Evolutionary conservation across 2,888 invertebrate species (phyloP), one percentile per base, ranked within the genome.

Genomic region (Eulithis prunata): DNA sequence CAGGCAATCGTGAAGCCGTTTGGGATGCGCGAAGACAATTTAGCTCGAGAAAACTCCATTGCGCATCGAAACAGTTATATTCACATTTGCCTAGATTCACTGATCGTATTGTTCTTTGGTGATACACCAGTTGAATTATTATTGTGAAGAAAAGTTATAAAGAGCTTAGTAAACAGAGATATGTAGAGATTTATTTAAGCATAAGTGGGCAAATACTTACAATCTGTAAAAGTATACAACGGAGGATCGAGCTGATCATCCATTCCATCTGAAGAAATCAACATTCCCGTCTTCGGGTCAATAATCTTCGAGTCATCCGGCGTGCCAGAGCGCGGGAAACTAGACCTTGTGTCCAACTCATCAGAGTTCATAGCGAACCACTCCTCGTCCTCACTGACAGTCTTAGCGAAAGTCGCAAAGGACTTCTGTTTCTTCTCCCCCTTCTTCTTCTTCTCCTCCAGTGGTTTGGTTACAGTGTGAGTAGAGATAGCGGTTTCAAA

Each of bases 401-500:
- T 80, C 68, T 81, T 85, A 0, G 83, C 71, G 36, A 84, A 75
- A 3, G 78, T 58, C 0, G 82, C 83, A 13, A 87, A 83, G 2
- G 77, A 78, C 69, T 81, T 84, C 46, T 78, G 78, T 53, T 80
- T 85, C 49, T 84, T 86, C 10, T 84, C 82, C 0, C 62, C 61
- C 64, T 77, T 85, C 68, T 73, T 80, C 54, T 69, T 78, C 28
- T 72, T 78, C 0, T 81, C 81, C 0, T 81, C 81, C 0, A 71
- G 1, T 0, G 89, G 87, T 62, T 87, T 91, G 0, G 89, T 85
- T 3, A 91, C 91, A 0, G 91, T 91, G 60, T 92, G 91, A 0
- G 90, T 87, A 0, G 90, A 89, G 62, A 92, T 91, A 0, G 87
- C 88, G 0, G 84, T 78, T 67, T 93, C 92, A 7, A 91, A 91